Evolutionary conservation across 2,888 invertebrate genomes (phyloP), one percentile per base, ranked within the genome.

Genomic region (Cheilosia pagana): DNA sequence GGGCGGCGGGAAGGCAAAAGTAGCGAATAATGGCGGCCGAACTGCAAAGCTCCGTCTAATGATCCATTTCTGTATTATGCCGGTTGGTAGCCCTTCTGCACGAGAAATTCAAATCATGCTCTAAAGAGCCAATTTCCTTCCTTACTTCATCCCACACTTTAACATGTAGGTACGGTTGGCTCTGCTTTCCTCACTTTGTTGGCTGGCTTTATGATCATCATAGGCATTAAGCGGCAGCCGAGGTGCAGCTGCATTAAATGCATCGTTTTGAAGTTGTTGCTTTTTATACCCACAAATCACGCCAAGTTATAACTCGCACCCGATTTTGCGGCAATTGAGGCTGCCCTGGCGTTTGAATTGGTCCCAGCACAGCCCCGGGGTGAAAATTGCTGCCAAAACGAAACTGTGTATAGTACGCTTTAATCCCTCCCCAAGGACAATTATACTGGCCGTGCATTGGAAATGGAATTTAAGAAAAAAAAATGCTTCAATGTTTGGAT

Each of bases 221-320:
- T 31, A 21, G 21, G 43, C 67, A 82, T 71, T 77, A 82, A 72
- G 77, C 62, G 55, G 55, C 63, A 57, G 48, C 23, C 57, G 62
- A 85, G 85, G 85, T 85, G 85, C 81, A 85, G 85, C 81, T 85
- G 85, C 85, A 85, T 65, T 85, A 85, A 85, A 85, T 85, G 85
- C 85, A 85, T 71, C 85, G 85, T 85, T 85, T 85, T 85, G 85
- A 57, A 71, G 67, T 85, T 71, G 70, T 79, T 81, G 62, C 79
- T 70, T 65, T 85, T 85, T 85, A 81, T 81, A 39, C 71, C 70
- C 71, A 68, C 71, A 81, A 81, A 85, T 85, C 85, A 85, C 85
- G 85, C 85, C 79, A 83, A 23, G 74, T 59, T 70, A 68, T 70
- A 83, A 74, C 68, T 78, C 35, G 78, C 74, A 62, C 28, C 62